Evolutionary conservation across 2,888 invertebrate species (phyloP).

Genomic region (Poecilobothrus nobilitatus): DNA sequence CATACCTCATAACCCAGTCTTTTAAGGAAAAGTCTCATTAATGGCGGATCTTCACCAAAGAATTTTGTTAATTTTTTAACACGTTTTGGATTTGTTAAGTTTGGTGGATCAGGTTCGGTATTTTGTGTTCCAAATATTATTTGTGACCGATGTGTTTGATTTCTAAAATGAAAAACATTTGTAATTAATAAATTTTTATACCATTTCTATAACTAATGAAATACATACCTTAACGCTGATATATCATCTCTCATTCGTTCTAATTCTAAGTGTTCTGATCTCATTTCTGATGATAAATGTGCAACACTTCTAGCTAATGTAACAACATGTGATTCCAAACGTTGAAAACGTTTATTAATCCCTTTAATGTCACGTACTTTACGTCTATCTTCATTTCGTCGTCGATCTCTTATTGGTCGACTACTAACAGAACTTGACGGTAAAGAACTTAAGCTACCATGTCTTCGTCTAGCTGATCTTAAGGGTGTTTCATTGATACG

Average conservation of each 20-base stretch:
- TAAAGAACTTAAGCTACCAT: slow-evolving; percentile 75
- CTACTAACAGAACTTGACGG: slow-evolving; percentile 77
- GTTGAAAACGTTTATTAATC: slow-evolving; percentile 78
- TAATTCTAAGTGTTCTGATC: slow-evolving; percentile 82
- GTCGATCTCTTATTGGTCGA: slow-evolving; percentile 58
- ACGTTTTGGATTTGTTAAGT: slow-evolving; percentile 75
- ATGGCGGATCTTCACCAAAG: slow-evolving; percentile 87
- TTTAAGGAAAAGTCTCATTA: slow-evolving; percentile 79
- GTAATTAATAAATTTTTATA: not conserved
- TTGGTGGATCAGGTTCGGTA: slow-evolving; percentile 54
- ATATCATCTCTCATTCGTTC: slow-evolving; percentile 78
- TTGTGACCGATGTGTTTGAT: slow-evolving; percentile 21
- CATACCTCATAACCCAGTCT: slow-evolving; percentile 83
- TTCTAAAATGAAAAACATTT: slow-evolving; percentile 12
- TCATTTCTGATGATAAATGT: slow-evolving; percentile 83
- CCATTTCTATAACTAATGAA: not conserved
- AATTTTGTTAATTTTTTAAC: slow-evolving; percentile 86
- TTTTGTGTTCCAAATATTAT: slow-evolving; percentile 34
- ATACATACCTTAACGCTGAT: slow-evolving; percentile 42
- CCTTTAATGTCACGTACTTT: slow-evolving; percentile 67
- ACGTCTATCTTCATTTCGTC: slow-evolving; percentile 62
- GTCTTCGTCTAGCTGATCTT: slow-evolving; percentile 49
- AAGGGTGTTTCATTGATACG: slow-evolving; percentile 15
- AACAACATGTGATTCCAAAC: slow-evolving; percentile 83
- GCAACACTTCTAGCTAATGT: slow-evolving; percentile 84